These are phyloP conservation scores for Channa striata DNA, from an alignment of 2,797 vertebrate genomes.

Conservation along the genomic window DNA sequence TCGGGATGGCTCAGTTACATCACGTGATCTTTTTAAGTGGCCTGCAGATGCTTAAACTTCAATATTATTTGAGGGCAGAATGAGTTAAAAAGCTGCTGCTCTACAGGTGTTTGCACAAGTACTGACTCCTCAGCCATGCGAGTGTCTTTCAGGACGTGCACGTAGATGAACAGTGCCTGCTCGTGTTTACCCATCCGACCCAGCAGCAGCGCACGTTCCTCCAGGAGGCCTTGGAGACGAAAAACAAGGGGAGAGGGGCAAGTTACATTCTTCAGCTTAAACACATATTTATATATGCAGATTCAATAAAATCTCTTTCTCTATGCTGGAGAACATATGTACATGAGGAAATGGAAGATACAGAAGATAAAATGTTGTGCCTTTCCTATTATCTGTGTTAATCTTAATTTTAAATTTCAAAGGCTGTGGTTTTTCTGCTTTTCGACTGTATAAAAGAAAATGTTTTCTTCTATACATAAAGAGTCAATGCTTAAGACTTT, in stretches of 20 bases:
- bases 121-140: slow-evolving; percentile 96
- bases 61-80: slow-evolving; percentile 1
- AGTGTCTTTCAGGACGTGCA: slow-evolving; percentile 94
- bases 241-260: slow-evolving; percentile 39
- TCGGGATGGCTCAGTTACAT: not conserved
- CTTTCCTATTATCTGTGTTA: no score
- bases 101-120: not conserved
- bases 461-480: no score
- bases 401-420: no score
- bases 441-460: no score
- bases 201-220: slow-evolving; percentile 95
- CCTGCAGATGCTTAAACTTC: not conserved
- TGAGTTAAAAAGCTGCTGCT: not conserved
- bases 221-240: slow-evolving; percentile 88
- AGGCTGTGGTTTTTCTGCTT: no score
- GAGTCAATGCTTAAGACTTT: no score
- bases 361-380: not conserved
- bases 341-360: not conserved
- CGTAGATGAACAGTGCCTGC: slow-evolving; percentile 98
- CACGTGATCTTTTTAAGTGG: not conserved
- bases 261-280: not conserved
- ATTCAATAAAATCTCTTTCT: not conserved
- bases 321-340: slow-evolving; percentile 16
- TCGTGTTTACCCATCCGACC: slow-evolving; percentile 99
- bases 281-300: not conserved